phyloP scores from a whole-genome alignment of 2,113 vertebrate species.

The Phocoena phocoena region DNA sequence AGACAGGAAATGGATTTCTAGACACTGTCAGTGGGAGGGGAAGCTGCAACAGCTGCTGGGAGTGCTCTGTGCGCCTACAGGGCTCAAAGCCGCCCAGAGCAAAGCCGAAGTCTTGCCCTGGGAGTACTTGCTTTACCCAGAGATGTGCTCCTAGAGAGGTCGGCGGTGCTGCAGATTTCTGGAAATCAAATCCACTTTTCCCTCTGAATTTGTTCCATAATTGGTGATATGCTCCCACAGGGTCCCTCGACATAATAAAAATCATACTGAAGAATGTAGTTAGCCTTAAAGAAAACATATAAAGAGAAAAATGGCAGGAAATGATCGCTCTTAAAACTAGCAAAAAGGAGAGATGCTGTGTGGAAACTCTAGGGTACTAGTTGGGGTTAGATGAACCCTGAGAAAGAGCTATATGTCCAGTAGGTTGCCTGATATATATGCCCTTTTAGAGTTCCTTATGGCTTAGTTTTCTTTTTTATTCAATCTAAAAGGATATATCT shows the following conservation, averaged over 20 bases:
- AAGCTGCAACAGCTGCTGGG: neutral
- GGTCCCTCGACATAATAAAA: neutral
- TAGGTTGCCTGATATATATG: neutral
- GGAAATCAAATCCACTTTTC: neutral
- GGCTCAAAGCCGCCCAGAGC: neutral
- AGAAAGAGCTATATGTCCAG: neutral
- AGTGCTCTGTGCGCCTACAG: neutral
- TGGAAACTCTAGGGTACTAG: neutral
- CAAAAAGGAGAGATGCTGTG: neutral
- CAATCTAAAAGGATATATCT: neutral
- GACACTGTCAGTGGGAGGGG: neutral
- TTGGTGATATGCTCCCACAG: neutral
- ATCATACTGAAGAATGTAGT: neutral
- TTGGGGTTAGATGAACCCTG: neutral
- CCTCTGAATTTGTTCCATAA: neutral
- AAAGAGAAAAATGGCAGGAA: neutral
- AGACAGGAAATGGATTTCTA: slow-evolving; percentile 74
- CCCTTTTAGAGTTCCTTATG: neutral
- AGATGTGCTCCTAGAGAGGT: neutral
- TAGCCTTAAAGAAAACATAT: slow-evolving; percentile 7
- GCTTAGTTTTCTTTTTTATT: neutral
- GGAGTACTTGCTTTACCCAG: neutral
- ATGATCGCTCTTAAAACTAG: neutral
- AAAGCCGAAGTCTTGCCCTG: neutral
- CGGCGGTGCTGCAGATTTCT: neutral